Evolutionary conservation across 92 coral and sea anemone genomes (phyloP).

Genomic region (Plumapathes pennacea): DNA sequence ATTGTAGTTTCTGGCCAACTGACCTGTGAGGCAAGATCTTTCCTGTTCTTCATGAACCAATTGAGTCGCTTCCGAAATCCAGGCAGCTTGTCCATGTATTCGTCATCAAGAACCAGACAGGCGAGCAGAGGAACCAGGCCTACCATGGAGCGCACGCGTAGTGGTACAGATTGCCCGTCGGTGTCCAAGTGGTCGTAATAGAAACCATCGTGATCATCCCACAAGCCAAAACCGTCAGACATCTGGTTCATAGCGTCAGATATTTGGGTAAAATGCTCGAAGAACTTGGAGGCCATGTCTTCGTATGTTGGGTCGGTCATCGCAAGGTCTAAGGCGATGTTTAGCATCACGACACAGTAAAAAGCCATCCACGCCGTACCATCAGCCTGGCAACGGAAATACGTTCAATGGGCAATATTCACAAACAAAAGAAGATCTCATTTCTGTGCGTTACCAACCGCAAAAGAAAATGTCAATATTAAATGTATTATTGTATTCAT

Average conservation of each 20-base stretch:
- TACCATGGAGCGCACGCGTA: slow-evolving; percentile 95
- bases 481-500: neutral
- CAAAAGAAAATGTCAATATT: too few species aligned
- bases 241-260: slow-evolving; percentile 94
- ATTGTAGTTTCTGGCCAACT: too few species aligned
- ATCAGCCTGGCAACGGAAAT: slow-evolving; percentile 73
- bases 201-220: slow-evolving; percentile 96
- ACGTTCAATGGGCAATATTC: neutral
- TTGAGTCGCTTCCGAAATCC: slow-evolving; percentile 93
- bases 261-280: slow-evolving; percentile 93
- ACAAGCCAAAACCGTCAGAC: slow-evolving; percentile 90
- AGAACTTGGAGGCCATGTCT: slow-evolving; percentile 99
- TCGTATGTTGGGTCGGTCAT: slow-evolving; percentile 73
- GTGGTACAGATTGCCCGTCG: slow-evolving; percentile 45
- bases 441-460: neutral
- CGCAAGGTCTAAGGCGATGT: slow-evolving; percentile 90
- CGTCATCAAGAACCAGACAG: slow-evolving; percentile 88
- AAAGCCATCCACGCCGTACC: slow-evolving; percentile 99
- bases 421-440: neutral
- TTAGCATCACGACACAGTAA: slow-evolving; percentile 86
- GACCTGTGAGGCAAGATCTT: slow-evolving; percentile 92
- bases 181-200: slow-evolving; percentile 86
- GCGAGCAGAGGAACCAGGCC: slow-evolving; percentile 94
- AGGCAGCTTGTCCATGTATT: slow-evolving; percentile 83
- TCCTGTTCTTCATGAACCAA: slow-evolving; percentile 85